Conservation (phyloP, 1,140 invertebrate genomes). For the Linepithema humile region DNA sequence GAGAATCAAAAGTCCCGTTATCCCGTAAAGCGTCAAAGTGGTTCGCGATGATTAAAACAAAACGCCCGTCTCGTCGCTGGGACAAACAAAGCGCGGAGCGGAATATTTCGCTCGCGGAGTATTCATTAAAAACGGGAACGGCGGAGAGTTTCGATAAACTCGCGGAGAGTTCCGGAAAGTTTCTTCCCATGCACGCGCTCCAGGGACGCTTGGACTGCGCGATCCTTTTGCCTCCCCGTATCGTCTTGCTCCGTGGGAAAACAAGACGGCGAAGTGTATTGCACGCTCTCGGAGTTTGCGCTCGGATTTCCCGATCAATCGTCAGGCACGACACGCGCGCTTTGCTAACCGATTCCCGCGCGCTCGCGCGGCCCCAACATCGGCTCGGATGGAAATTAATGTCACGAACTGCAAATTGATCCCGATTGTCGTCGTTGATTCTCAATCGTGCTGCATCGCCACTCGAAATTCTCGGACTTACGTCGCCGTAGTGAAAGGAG, state of each 20-base stretch:
- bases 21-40: conserved; percentile 6
- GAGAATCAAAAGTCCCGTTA: not conserved
- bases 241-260: not conserved
- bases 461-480: not conserved
- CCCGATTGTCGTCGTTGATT: not conserved
- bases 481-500: not conserved
- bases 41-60: conserved; percentile 40
- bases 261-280: conserved; percentile 5
- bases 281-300: conserved; percentile 4
- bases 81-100: not conserved
- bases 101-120: conserved; percentile 17
- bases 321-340: not conserved
- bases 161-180: conserved; percentile 17
- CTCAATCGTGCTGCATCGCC: not conserved
- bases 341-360: not conserved
- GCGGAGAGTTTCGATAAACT: conserved; percentile 34
- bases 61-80: not conserved
- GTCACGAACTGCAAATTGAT: conserved; percentile 13
- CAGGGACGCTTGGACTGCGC: not conserved
- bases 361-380: not conserved
- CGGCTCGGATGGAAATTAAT: conserved; percentile 10
- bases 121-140: conserved; percentile 45
- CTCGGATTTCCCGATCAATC: conserved; percentile 43
- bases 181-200: not conserved
- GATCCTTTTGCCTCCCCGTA: not conserved